Evolutionary conservation across 2,113 vertebrate species (phyloP), one percentile per base, ranked within the genome.

Genomic region (Tricholaema leucomelas): DNA sequence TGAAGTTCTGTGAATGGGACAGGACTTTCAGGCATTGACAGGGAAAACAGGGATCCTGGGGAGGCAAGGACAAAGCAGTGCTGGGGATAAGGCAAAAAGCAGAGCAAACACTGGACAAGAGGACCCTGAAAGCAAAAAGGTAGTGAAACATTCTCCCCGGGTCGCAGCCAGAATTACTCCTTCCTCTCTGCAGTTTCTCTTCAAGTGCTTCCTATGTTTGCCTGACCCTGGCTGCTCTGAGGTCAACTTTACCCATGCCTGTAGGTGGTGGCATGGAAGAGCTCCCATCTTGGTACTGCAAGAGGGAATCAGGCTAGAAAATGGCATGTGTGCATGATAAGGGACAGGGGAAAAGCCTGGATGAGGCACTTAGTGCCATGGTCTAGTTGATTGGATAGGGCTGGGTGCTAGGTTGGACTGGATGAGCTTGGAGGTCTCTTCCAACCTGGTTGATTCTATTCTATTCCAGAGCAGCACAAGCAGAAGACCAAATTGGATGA

Each of bases 21-120:
- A 70, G 74, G 64, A 70, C 63, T 58, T 38, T 31, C 72, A 91
- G 59, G 20, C 23, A 63, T 23, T 61, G 63, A 59, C 66, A 78
- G 73, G 65, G 59, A 69, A 38, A 59, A 50, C 56, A 55, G 4
- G 19, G 40, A 82, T 52, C 56, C 56, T 1, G 0, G 72, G 64
- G 81, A 73, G 76, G 30, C 63, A 91, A 85, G 71, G 71, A 94
- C 64, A 94, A 94, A 91, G 36, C 46, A 56, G 24, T 35, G 16
- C 0, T 3, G 42, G 14, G 9, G 14, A 50, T 52, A 76, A n/a
- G 36, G 63, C 13, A 42, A 79, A 88, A 94, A 82, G 38, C 1
- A 64, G 33, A 92, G 16, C 18, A 85, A 93, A 76, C 20, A 66
- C 5, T 15, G 9, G 30, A 58, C 44, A 58, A 63, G 73, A 82